Base-by-base conservation (phyloP, 2,797 vertebrate genomes). In the Coregonus suidteri region DNA sequence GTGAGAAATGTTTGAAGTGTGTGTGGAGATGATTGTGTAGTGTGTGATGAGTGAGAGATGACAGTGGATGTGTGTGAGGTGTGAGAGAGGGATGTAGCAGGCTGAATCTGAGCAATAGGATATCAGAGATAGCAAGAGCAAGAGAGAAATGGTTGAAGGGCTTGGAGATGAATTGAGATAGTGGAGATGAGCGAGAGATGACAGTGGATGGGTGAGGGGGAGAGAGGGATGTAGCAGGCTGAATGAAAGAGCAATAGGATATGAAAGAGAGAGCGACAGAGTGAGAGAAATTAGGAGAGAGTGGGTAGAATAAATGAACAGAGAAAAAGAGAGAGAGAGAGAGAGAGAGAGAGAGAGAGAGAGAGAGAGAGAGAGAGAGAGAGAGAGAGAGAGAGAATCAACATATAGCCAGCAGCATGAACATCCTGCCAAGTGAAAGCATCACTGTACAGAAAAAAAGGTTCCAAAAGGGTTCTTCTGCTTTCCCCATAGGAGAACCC, bases 121-220 rank as follows among this genome's bases (percentile, higher is more conserved):
- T n/a, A 34, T 69, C 71, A 25, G 77, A 53, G 47, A 54, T 71
- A 37, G 62, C 7, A 25, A 54, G 77, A 37, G 62, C 7, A 25
- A 62, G 35, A 25, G 41, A 51, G 51, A 71, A 13, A 54, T 6
- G 66, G 20, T 66, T 51, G 34, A 3, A 20, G 53, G 16, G 16
- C 53, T 15, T 16, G 15, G 34, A n/a, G 37, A 53, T 15, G 18
- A 30, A 75, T 15, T 34, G 41, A 62, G 70, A 41, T 15, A 41
- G 15, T 56, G 68, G 65, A 25, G 31, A 47, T 52, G n/a, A 75
- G 52, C 31, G 34, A 37, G 67, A 71, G 51, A 51, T 31, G 25
- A 25, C 53, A 72, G 71, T 75, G 76, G 70, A 83, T 76, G 5
- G 51, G 37, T 16, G 34, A 15, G 41, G 37, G 35, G 3, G 20